Conservation (phyloP, 2,888 invertebrate genomes). For the Crossocerus cetratus region DNA sequence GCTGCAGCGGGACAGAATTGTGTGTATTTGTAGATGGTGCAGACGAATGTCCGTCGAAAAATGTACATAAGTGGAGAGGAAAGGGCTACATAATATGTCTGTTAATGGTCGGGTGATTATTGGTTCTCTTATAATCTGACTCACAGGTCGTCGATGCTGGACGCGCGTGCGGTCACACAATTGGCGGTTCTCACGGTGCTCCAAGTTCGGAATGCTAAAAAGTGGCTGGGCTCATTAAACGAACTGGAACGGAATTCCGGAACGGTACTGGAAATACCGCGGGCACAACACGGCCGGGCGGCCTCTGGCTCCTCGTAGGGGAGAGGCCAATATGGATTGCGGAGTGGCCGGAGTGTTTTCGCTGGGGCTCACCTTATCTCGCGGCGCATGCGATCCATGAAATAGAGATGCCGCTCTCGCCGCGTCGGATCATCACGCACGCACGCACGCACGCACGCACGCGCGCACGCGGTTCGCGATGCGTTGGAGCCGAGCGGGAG, state of each 20-base stretch:
- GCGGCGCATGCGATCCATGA: slow-evolving; percentile 28
- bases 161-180: slow-evolving; percentile 53
- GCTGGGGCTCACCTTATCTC: slow-evolving; percentile 23
- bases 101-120: too few species aligned
- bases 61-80: too few species aligned
- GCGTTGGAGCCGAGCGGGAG: neutral
- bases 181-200: slow-evolving; percentile 61
- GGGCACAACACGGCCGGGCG: slow-evolving; percentile 29
- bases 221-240: slow-evolving; percentile 61
- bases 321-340: slow-evolving; percentile 52
- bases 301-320: slow-evolving; percentile 19
- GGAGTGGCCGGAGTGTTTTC: slow-evolving; percentile 45
- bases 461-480: too few species aligned
- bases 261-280: slow-evolving; percentile 60
- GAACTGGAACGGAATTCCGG: slow-evolving; percentile 63
- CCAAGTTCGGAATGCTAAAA: slow-evolving; percentile 57
- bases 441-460: too few species aligned
- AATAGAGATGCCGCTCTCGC: slow-evolving; percentile 32
- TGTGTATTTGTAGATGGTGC: too few species aligned
- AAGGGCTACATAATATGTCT: too few species aligned
- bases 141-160: slow-evolving; percentile 53
- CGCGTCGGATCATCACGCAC: neutral
- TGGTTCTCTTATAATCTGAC: slow-evolving; percentile 23
- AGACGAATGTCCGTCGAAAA: too few species aligned
- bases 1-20: too few species aligned